Evolutionary conservation across 2,797 vertebrate genomes (phyloP).

Genomic region (Stomatorhinus walkeri): DNA sequence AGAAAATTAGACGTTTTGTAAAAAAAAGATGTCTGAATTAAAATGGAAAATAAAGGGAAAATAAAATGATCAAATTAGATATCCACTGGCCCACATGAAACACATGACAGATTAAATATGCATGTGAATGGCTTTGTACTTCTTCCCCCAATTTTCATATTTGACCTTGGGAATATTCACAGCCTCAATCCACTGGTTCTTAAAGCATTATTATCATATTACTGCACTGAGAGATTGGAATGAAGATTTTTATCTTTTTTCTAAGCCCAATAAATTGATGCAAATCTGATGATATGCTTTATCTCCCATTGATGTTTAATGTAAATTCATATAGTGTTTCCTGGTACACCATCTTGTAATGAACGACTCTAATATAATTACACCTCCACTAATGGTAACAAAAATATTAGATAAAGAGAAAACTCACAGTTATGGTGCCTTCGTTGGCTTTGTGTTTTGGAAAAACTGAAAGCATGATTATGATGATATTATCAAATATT

Average conservation of each 20-base stretch:
- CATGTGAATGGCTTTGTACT: not conserved
- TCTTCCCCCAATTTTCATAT: not conserved
- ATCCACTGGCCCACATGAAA: not conserved
- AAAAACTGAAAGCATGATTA: not conserved
- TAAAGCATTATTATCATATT: not conserved
- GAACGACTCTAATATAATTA: not conserved
- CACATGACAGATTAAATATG: not conserved
- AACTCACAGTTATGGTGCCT: not conserved
- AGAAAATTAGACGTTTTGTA: not conserved
- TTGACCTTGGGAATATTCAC: not conserved
- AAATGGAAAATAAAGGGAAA: not conserved
- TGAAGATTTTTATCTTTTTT: not conserved
- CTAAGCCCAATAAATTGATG: not conserved
- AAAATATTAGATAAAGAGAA: not conserved
- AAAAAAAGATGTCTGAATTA: not conserved
- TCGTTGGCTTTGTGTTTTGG: not conserved
- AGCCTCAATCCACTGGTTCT: not conserved
- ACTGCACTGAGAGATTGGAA: not conserved
- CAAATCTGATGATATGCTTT: not conserved
- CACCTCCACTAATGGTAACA: not conserved
- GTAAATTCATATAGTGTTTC: not conserved
- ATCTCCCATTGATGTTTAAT: not conserved
- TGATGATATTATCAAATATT: not conserved
- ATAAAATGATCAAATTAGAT: not conserved
- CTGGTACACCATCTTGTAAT: not conserved